phyloP scores from a whole-genome alignment of 2,888 invertebrate species.

The Sarcophaga caerulescens region DNA sequence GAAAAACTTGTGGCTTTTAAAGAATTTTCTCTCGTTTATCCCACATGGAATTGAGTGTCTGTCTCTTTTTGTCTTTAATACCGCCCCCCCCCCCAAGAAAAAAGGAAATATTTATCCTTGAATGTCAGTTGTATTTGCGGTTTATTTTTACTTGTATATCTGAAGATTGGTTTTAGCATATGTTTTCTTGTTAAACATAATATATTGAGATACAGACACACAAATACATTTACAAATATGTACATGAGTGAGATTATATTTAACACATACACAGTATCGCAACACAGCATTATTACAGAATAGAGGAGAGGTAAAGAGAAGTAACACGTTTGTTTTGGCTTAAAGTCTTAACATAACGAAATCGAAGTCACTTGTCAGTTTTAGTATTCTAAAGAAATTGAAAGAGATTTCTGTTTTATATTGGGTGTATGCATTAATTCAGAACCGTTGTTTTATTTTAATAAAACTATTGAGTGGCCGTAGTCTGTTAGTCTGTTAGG shows the following conservation, averaged over 20 bases:
- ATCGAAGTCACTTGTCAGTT: neutral
- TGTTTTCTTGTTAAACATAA: neutral
- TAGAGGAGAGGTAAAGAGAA: neutral
- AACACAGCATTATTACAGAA: no score
- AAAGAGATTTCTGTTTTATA: neutral
- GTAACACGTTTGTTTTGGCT: neutral
- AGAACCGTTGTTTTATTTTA: no score
- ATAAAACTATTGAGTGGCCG: no score
- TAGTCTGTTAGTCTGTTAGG: no score
- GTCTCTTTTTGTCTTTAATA: no score
- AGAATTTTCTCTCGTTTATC: neutral
- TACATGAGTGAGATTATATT: slow-evolving; percentile 50
- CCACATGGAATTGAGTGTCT: neutral
- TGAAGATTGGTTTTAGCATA: neutral
- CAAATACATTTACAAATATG: slow-evolving; percentile 54
- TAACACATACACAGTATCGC: neutral
- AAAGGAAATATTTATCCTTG: neutral
- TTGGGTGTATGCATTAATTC: no score
- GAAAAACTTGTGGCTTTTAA: no score
- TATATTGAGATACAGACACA: slow-evolving; percentile 19
- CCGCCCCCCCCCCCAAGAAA: neutral
- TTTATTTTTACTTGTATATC: slow-evolving; percentile 6
- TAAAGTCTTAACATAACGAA: neutral
- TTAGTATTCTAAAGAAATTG: neutral
- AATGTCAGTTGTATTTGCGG: neutral